Base-by-base conservation (phyloP, 1,140 invertebrate species). In the Heliconius himera region DNA sequence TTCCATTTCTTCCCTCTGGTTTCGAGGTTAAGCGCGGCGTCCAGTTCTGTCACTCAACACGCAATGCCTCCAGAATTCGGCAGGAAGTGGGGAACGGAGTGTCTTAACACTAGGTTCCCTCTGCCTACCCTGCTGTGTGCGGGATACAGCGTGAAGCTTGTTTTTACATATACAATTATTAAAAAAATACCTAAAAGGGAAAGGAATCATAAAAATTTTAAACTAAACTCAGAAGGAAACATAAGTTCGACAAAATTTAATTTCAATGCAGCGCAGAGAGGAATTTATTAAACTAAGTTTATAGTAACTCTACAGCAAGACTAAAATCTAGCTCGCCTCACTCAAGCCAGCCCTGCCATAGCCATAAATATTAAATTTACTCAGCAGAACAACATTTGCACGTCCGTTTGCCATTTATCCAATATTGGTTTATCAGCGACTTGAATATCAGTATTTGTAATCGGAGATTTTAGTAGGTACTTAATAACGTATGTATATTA, bases 241-340 rank as follows among this genome's bases (percentile, higher is more conserved):
- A 66, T 66, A 66, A 66, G 4, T 66, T 66, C 20, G 9, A 22
- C 60, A 29, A 29, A 66, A 66, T 66, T 66, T 66, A 66, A 66
- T 66, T 66, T 66, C 60, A 66, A 66, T 66, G 60, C 11, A 66
- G 60, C 54, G n/a, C 26, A 29, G 60, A 66, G 60, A 66, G 22
- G 22, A 66, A 66, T 66, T 29, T 66, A 66, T 66, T 29, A 66
- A 66, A 66, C 60, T 66, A 66, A 66, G 26, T 66, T 66, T 66
- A 26, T 16, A 13, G 22, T 66, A 66, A 66, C 60, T 66, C n/a
- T 66, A 26, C 60, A 29, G 60, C 60, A 66, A 60, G 56, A 22
- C 9, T 60, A 22, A 66, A 66, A 29, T 66, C 22, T 66, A 26
- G 60, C 60, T 26, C 54, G 60, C 60, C 29, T 26, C 60, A 66